Evolutionary conservation across 2,113 vertebrate species (phyloP).

Genomic region (Pseudorasbora parva): DNA sequence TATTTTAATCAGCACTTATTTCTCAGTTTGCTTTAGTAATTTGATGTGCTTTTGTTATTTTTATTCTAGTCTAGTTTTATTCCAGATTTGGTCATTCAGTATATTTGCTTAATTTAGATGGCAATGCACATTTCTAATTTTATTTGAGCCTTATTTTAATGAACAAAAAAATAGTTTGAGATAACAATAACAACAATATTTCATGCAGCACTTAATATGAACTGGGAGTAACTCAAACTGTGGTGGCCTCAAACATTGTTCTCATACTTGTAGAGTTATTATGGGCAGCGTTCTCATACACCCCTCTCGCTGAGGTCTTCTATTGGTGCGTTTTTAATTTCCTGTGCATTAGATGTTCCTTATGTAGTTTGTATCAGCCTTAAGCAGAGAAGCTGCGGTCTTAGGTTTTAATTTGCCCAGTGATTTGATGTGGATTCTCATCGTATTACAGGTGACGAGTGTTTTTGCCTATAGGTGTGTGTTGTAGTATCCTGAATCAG

Average conservation of each 20-base stretch:
- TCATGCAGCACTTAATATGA: neutral
- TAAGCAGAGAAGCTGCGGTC: neutral
- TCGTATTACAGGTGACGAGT: neutral
- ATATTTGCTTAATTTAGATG: no score
- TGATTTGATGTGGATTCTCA: conserved; percentile 3
- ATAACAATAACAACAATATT: neutral
- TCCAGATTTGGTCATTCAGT: no score
- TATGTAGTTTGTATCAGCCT: neutral
- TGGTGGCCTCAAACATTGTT: conserved; percentile 2
- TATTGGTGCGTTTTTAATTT: conserved; percentile 48
- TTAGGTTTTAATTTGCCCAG: neutral
- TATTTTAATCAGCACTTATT: neutral
- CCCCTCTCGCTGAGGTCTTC: neutral
- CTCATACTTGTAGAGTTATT: conserved; percentile 27
- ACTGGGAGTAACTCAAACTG: neutral
- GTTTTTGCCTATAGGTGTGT: neutral
- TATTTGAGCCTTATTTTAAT: neutral
- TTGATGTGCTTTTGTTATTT: neutral
- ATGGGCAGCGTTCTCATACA: conserved; percentile 17
- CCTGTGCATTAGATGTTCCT: conserved; percentile 41
- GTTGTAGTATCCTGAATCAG: conserved; percentile 11
- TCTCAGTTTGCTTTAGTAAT: neutral
- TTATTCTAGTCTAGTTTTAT: neutral
- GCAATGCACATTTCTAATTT: no score
- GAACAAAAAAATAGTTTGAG: neutral